These are phyloP conservation scores for Adelosebastes latens DNA, from an alignment of 2,797 vertebrate species.

Conservation along the genomic window DNA sequence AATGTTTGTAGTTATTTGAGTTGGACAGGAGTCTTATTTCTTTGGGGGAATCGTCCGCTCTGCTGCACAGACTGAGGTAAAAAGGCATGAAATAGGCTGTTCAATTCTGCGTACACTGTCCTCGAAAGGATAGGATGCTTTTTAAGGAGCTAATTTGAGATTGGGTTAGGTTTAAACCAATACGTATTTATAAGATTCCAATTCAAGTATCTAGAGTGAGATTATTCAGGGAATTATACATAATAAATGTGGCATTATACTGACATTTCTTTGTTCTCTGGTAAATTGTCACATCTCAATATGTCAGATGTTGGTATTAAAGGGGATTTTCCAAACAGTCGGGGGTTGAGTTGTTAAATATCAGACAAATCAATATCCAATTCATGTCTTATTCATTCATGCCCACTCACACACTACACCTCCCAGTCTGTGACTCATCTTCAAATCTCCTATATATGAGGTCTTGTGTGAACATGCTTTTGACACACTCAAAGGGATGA, in stretches of 20 bases:
- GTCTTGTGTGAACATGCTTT: neutral
- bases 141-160: neutral
- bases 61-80: neutral
- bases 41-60: neutral
- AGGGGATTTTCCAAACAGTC: neutral
- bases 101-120: neutral
- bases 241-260: neutral
- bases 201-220: neutral
- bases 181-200: neutral
- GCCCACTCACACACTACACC: neutral
- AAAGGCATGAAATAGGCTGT: neutral
- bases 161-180: neutral
- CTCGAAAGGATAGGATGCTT: neutral
- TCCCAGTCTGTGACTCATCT: constrained; percentile 27
- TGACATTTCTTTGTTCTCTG: neutral
- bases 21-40: neutral
- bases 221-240: neutral
- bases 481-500: neutral
- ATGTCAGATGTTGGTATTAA: neutral
- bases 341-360: neutral
- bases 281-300: neutral
- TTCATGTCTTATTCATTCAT: neutral
- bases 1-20: neutral
- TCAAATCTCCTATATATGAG: neutral
- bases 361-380: neutral